These are phyloP conservation scores for Xiphorhynchus elegans DNA, from an alignment of 2,113 vertebrate genomes.

Conservation along the genomic window DNA sequence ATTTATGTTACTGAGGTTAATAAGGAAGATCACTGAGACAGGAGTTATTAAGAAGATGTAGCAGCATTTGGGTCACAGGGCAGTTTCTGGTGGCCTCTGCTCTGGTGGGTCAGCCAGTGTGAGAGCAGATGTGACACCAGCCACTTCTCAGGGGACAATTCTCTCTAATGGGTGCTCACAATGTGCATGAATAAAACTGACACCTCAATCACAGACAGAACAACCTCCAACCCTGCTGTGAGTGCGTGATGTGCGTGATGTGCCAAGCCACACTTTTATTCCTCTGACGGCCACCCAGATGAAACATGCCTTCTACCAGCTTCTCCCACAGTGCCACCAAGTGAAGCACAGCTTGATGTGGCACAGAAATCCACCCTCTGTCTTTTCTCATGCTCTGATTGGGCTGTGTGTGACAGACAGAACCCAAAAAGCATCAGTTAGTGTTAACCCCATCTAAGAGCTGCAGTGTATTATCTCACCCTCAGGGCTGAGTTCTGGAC, in stretches of 20 bases:
- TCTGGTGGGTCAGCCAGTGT: fast-evolving
- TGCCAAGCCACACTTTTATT: background rate
- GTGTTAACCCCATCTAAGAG: background rate
- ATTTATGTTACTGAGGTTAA: background rate
- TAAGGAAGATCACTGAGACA: background rate
- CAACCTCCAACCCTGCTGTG: background rate
- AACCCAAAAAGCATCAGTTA: background rate
- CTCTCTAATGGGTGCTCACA: background rate
- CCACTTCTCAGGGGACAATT: background rate
- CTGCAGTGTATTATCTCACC: background rate
- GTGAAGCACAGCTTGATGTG: background rate
- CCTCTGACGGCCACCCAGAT: background rate
- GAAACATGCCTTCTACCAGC: background rate
- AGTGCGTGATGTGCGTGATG: fast-evolving
- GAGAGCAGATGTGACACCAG: background rate
- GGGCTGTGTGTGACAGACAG: background rate
- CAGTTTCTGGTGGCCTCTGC: background rate
- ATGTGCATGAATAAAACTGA: background rate
- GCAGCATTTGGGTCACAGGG: background rate
- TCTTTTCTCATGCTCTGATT: background rate
- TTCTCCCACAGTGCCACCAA: background rate
- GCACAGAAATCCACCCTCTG: fast-evolving
- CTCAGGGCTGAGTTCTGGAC: background rate
- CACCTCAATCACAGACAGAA: background rate
- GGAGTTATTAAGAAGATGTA: background rate